phyloP scores from a whole-genome alignment of 2,888 invertebrate genomes.

The Stomorhina lunata region DNA sequence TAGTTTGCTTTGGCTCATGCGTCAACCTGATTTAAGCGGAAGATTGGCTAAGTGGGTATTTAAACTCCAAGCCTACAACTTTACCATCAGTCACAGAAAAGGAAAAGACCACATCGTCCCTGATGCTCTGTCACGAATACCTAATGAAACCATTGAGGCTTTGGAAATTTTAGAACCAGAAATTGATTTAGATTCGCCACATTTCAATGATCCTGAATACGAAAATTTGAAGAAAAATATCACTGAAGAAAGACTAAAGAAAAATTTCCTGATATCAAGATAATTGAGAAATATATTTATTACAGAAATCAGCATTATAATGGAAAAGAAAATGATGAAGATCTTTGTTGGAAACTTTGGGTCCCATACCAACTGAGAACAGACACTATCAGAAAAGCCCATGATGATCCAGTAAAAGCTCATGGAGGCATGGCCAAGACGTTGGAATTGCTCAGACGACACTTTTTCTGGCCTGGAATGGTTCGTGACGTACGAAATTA shows the following conservation, averaged over 20 bases:
- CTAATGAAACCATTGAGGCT: too few relatives aligned
- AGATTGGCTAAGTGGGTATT: too few relatives aligned
- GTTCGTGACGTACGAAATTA: too few relatives aligned
- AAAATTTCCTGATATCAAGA: neutral
- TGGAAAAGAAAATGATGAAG: neutral
- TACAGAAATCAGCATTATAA: neutral
- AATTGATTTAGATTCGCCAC: neutral
- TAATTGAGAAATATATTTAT: neutral
- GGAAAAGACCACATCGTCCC: too few relatives aligned
- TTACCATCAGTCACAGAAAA: too few relatives aligned
- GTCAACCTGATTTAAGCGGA: too few relatives aligned
- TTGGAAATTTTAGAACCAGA: neutral
- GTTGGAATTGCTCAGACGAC: neutral
- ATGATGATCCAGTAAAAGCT: neutral
- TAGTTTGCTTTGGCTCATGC: too few relatives aligned
- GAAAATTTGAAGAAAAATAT: too few relatives aligned
- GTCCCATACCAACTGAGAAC: neutral
- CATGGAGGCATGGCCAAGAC: constrained; percentile 3
- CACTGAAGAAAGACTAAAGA: too few relatives aligned
- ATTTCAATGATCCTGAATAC: neutral
- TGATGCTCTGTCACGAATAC: too few relatives aligned
- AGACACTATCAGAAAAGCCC: neutral
- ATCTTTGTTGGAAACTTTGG: neutral
- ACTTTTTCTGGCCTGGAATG: too few relatives aligned
- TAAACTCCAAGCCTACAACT: too few relatives aligned